Evolutionary conservation across 2,113 vertebrate genomes (phyloP), one percentile per base, ranked within the genome.

Genomic region (Pelvicachromis taeniatus): DNA sequence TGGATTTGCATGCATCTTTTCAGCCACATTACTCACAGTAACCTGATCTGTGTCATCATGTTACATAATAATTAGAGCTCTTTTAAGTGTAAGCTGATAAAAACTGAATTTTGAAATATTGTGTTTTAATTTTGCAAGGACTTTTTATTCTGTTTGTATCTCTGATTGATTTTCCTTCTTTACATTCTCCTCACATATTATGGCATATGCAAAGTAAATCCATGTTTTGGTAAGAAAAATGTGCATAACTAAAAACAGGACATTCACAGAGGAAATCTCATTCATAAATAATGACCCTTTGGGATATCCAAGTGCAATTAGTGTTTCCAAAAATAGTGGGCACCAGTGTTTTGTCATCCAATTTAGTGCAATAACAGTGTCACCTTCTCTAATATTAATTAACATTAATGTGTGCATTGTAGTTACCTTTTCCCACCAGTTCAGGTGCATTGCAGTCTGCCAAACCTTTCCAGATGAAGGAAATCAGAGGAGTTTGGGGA

Each of bases 211-310:
- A 80, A 77, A 40, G 10, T 12, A 65, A 75, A 86, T 80, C 82
- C 54, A 53, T n/a, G 38, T 38, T 75, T 80, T 29, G 53, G 48
- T 33, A 63, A 82, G 45, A 85, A 81, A 85, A 33, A 38, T 81
- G 53, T 77, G 55, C 35, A 42, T 10, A 54, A 54, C 58, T 85
- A 77, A 85, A 91, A 93, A 58, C 80, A 87, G 87, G 77, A 88
- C 73, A 75, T 16, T 80, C 59, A 70, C 77, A 82, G 42, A 80
- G 8, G 50, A 77, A 87, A 77, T 58, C 75, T 89, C 83, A 92
- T 93, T 80, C 83, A 93, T 92, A 91, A 92, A 86, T 91, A 89
- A 92, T 91, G 86, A 48, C 31, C 88, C 86, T 79, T 80, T 82
- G 86, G 78, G 87, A 91, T 61, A 59, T 89, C 31, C 80, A 88